Percentiles rank a stretch among this genome's conserved stretches.
Evolutionary conservation across 2,113 vertebrate species (phyloP).

Genomic region (Nerophis ophidion): DNA sequence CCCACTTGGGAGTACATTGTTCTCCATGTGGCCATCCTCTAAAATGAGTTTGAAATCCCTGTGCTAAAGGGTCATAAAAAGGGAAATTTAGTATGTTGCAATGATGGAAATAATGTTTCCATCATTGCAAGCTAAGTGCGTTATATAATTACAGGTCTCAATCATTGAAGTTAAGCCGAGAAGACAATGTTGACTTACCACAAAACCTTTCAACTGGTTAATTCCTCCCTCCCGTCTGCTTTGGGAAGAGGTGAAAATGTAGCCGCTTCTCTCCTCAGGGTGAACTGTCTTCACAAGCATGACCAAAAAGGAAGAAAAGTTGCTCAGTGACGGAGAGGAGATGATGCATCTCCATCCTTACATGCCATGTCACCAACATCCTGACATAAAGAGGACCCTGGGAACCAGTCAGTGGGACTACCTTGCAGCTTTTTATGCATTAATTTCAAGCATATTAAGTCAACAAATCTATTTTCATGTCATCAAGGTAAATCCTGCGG

Average conservation of each 20-base stretch:
- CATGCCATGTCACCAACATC: constrained; percentile 51
- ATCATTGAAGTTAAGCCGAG: constrained; percentile 61
- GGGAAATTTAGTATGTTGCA: too few species aligned
- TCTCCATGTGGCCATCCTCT: too few species aligned
- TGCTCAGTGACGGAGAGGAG: constrained; percentile 50
- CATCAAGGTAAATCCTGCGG: neutral
- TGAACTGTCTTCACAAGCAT: constrained; percentile 65
- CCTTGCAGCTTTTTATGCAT: constrained; percentile 17
- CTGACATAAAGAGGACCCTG: constrained; percentile 51
- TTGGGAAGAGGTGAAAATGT: constrained; percentile 65
- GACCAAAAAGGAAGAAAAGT: constrained; percentile 51
- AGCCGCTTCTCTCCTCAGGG: constrained; percentile 59
- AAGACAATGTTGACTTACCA: constrained; percentile 69
- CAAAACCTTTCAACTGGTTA: constrained; percentile 69
- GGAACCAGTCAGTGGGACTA: constrained; percentile 33
- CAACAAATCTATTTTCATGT: constrained; percentile 1
- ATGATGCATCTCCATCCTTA: constrained; percentile 40
- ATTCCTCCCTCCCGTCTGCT: constrained; percentile 42
- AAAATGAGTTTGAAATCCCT: too few species aligned
- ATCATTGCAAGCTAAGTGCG: constrained; percentile 22
- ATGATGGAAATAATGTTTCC: too few species aligned
- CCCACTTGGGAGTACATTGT: too few species aligned
- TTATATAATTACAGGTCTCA: constrained; percentile 61
- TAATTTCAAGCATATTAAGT: constrained; percentile 7
- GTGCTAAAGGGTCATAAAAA: too few species aligned